These are phyloP conservation scores for Limnothrissa miodon DNA, from an alignment of 2,113 vertebrate genomes.

Conservation along the genomic window DNA sequence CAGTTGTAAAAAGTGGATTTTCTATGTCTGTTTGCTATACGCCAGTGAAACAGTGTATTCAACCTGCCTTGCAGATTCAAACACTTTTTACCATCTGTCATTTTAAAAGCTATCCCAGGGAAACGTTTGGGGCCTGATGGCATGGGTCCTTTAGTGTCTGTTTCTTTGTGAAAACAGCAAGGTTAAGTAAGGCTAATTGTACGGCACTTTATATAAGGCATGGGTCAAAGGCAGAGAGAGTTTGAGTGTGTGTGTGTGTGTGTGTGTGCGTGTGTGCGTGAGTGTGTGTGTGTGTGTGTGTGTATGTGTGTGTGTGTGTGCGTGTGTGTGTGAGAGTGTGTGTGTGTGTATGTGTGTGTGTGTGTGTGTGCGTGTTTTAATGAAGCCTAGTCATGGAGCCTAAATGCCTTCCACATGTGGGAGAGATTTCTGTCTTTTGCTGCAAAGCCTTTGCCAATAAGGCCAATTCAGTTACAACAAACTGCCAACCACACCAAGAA, in stretches of 20 bases:
- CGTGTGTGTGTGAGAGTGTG: constrained; percentile 27
- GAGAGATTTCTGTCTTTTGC: background rate
- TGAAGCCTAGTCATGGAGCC: constrained; percentile 18
- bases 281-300: constrained; percentile 27
- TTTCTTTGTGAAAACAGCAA: constrained; percentile 27
- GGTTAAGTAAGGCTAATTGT: constrained; percentile 57
- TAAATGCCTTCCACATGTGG: constrained; percentile 56
- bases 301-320: constrained; percentile 24
- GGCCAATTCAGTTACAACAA: background rate
- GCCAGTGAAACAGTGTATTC: constrained; percentile 21
- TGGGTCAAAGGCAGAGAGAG: constrained; percentile 34
- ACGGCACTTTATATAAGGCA: constrained; percentile 39
- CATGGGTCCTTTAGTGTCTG: constrained; percentile 7
- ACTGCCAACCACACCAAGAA: background rate
- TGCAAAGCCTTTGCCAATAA: background rate
- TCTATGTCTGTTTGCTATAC: background rate
- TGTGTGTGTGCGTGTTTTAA: no score
- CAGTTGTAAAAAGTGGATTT: constrained; percentile 36
- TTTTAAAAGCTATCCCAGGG: background rate
- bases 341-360: constrained; percentile 27
- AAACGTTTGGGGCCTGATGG: background rate
- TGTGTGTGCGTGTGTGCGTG: constrained; percentile 31
- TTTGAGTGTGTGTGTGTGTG: constrained; percentile 29
- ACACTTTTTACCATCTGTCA: background rate
- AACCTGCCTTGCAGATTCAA: background rate